Evolutionary conservation across 1,140 invertebrate species (phyloP), one percentile per base, ranked within the genome.

Genomic region (Microplitis demolitor): DNA sequence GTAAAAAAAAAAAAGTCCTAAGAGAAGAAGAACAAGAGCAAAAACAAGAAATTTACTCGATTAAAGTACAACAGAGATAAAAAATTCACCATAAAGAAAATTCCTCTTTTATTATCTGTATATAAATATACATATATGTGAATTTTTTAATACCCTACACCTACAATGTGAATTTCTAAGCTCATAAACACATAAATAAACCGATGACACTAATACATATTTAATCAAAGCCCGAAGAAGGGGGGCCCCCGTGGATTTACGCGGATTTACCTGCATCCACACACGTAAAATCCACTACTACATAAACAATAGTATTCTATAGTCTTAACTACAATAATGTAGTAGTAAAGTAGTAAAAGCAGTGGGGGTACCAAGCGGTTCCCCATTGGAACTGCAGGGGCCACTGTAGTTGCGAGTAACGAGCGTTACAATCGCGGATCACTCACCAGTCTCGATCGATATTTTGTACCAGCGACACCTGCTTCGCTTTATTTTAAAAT

Each of bases 391-490:
- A 72, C 74, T 72, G 66, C 66, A 75, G 74, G 66, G 74, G 74
- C 66, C 53, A 54, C 69, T 69, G 66, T 45, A 45, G 39, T 58
- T 35, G 66, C 61, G 62, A 51, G 66, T 72, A 69, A 72, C 53
- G 70, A 66, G 69, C 51, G 54, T 64, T 67, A 50, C 16, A 69
- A 66, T 58, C 60, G 66, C 50, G 66, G 74, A 75, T 75, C 70
- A 62, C 66, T 63, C 74, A 62, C 54, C 71, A 75, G 74, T 75
- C 71, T 66, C 71, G 71, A 75, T 75, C 54, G 71, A 70, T 75
- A 67, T 50, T 34, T 62, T 66, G 74, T 75, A 70, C 71, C 67
- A 70, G 67, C 35, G 63, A 73, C 74, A 75, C 71, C 74, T 73
- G 73, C 54, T 62, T 62, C 50, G 60, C 33, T 33, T 45, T 34